Conservation (phyloP, 2,113 vertebrate genomes). For the Onychorhynchus coronatus region DNA sequence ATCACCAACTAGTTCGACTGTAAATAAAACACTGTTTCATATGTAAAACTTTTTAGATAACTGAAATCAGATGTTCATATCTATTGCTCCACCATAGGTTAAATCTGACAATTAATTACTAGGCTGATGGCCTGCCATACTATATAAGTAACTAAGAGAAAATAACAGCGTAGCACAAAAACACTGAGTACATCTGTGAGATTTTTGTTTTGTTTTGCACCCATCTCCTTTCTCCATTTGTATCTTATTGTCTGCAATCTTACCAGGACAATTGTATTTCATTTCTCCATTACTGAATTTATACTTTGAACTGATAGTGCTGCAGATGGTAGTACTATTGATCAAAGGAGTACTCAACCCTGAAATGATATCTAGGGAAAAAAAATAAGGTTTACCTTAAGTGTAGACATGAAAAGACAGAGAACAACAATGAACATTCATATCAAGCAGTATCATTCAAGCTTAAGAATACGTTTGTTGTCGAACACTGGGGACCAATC, state of each 20-base stretch:
- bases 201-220: neutral
- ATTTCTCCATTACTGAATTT: constrained; percentile 27
- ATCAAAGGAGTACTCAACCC: constrained; percentile 27
- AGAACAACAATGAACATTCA: neutral
- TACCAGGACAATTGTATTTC: neutral
- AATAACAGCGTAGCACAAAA: neutral
- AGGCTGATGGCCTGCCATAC: neutral
- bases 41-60: neutral
- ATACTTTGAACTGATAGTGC: constrained; percentile 24
- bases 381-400: neutral
- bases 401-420: neutral
- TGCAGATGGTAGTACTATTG: neutral
- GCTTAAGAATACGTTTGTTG: neutral
- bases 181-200: neutral
- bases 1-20: neutral
- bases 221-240: neutral
- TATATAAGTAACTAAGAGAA: neutral
- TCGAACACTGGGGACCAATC: neutral
- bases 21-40: neutral
- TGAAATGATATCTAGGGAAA: neutral
- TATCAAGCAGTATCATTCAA: neutral
- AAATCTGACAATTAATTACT: neutral
- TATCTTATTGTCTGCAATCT: neutral
- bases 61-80: neutral
- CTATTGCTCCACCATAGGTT: neutral